phyloP scores from a whole-genome alignment of 2,888 invertebrate genomes.

The Catocala fraxini region DNA sequence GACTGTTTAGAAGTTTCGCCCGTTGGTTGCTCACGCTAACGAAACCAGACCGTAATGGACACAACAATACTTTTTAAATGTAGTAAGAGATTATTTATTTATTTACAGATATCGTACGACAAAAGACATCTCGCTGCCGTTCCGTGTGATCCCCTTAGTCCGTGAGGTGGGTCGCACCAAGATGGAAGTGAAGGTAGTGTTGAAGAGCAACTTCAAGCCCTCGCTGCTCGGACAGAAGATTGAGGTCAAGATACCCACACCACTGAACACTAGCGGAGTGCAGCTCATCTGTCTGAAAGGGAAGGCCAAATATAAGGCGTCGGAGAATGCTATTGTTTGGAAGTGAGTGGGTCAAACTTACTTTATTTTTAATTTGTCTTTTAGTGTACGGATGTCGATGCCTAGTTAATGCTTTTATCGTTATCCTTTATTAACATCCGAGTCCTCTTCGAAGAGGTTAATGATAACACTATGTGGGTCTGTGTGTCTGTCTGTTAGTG shows the following conservation, averaged over 20 bases:
- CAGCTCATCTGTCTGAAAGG: constrained; percentile 99
- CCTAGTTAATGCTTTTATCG: too few relatives aligned
- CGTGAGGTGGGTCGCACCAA: constrained; percentile 99
- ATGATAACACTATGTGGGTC: too few relatives aligned
- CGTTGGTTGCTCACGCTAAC: too few relatives aligned
- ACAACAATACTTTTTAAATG: too few relatives aligned
- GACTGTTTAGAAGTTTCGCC: too few relatives aligned
- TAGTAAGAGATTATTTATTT: too few relatives aligned
- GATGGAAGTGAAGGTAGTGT: constrained; percentile 99
- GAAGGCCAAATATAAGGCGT: constrained; percentile 99
- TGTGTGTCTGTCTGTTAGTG: too few relatives aligned
- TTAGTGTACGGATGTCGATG: too few relatives aligned
- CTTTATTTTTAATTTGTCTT: too few relatives aligned
- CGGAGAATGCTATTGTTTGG: constrained; percentile 99
- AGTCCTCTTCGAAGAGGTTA: too few relatives aligned
- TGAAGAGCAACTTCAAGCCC: constrained; percentile 99
- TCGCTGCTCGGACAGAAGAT: constrained; percentile 99
- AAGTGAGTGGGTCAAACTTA: constrained; percentile 89
- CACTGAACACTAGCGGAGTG: constrained; percentile 99
- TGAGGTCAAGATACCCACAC: constrained; percentile 99
- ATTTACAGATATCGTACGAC: constrained; percentile 96
- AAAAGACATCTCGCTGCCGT: constrained; percentile 99
- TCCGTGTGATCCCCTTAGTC: constrained; percentile 99
- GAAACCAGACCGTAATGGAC: too few relatives aligned
- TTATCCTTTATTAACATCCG: too few relatives aligned